These are phyloP conservation scores for Chrosomus eos DNA, from an alignment of 2,797 vertebrate genomes.

Conservation along the genomic window DNA sequence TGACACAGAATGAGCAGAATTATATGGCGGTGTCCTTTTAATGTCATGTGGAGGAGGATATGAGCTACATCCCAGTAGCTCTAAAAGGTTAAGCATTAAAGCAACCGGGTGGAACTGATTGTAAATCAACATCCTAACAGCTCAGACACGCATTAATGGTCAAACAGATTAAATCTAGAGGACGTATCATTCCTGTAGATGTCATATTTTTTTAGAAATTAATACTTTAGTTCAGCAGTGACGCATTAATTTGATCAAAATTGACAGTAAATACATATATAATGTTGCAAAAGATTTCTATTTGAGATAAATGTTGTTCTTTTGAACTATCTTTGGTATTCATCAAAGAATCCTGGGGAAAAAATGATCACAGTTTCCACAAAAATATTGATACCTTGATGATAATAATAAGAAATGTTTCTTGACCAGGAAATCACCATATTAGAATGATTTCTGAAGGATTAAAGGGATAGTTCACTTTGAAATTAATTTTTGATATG, in stretches of 20 bases:
- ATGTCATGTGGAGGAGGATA: slow-evolving; percentile 40
- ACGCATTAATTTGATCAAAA: not conserved
- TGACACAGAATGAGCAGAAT: slow-evolving; percentile 29
- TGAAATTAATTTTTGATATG: too few relatives aligned
- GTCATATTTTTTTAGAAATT: not conserved
- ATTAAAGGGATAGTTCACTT: too few relatives aligned
- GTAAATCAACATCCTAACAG: slow-evolving; percentile 44
- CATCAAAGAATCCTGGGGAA: not conserved
- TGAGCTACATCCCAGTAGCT: slow-evolving; percentile 25
- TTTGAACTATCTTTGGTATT: not conserved
- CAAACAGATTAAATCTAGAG: not conserved
- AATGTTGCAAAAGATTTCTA: not conserved
- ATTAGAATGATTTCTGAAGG: not conserved
- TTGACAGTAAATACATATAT: not conserved
- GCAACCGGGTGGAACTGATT: not conserved
- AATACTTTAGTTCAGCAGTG: not conserved
- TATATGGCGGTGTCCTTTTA: slow-evolving; percentile 31
- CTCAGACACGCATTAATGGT: not conserved
- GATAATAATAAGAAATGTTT: not conserved
- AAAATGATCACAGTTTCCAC: not conserved
- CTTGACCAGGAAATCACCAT: not conserved
- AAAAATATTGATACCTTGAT: slow-evolving; percentile 1
- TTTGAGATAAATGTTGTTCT: too few relatives aligned
- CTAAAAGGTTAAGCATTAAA: slow-evolving; percentile 35
- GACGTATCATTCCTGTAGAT: not conserved